Base-by-base conservation (phyloP, 2,113 vertebrate species). In the Actenoides hombroni region DNA sequence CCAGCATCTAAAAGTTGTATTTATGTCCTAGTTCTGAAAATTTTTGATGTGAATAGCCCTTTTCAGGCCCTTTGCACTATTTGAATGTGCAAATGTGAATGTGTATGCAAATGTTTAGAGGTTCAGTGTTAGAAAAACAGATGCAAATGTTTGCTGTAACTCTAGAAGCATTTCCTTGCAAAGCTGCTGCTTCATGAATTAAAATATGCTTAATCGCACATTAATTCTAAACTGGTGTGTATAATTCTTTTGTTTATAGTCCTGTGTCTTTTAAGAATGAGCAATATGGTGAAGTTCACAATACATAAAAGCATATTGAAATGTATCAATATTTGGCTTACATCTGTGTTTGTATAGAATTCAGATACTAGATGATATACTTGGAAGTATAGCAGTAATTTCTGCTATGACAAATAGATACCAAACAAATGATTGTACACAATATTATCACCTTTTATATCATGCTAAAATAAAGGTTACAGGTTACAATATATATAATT, bases 121-220 rank as follows among this genome's bases (percentile, higher is more conserved):
- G 13, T 44, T 93, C 46, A 61, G 28, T 9, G 15, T 87, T 88
- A 64, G 75, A 74, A 92, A 91, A 92, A 53, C 37, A 92, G 28
- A 83, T 73, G 28, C 24, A 83, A 89, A 67, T 74, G 11, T 49
- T 87, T 87, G 28, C 54, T 85, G 37, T 88, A 67, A 33, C 44
- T 88, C 18, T 65, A 59, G 71, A 83, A 79, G 13, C 42, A 61
- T 86, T 94, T 95, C 19, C 54, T 83, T 90, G 60, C 67, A 69
- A 92, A 88, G 59, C 59, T 92, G 40, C 78, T 94, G 46, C 63
- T 91, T 95, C 29, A 25, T 92, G 73, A 93, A 79, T 69, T 91
- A 76, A 73, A 92, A 42, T 46, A 20, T 23, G 7, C 64, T 33
- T 80, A 83, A 83, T 93, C 44, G 83, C 25, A 74, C 71, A 13